Base-by-base conservation (phyloP, 2,888 invertebrate species). In the Sepiola atlantica region DNA sequence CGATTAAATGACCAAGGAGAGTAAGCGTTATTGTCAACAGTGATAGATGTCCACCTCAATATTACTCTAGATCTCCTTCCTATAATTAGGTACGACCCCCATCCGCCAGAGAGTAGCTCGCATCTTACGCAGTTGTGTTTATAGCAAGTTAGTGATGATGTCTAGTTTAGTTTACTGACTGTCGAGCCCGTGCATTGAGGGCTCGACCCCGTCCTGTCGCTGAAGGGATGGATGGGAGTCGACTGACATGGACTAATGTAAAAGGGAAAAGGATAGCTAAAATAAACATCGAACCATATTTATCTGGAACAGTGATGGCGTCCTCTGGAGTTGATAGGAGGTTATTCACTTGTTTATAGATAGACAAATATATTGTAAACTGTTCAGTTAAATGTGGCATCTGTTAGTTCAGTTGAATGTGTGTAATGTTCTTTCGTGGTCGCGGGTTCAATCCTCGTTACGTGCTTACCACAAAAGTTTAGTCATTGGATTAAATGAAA, bases 151-250 rank as follows among this genome's bases (percentile, higher is more conserved):
- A 77, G 77, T 77, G 77, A 77, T 77, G 77, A 77, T 77, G 77
- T 77, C 77, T 77, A 77, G 77, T 77, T 77, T 77, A 77, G 77
- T 77, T 77, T 77, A 77, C 77, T 77, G 77, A 32, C 77, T 77
- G n/a, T 32, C 77, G 77, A 77, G 14, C n/a, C 77, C n/a, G 32
- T 12, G 77, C 77, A 61, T 61, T 61, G 21, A 24, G 61, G 21
- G 61, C n/a, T 32, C 16, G n/a, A n/a, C 77, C 77, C 14, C n/a
- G 32, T n/a, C n/a, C n/a, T 14, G n/a, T n/a, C n/a, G 32, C n/a
- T 77, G 77, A 77, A 77, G 77, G 32, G 32, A 77, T 77, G 77
- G 77, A 16, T 77, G 77, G n/a, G 77, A n/a, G 77, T 77, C n/a
- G n/a, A 77, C n/a, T 77, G 77, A 77, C 77, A 77, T 32, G 77